phyloP scores from a whole-genome alignment of 2,113 vertebrate species.

The Macrotis lagotis region DNA sequence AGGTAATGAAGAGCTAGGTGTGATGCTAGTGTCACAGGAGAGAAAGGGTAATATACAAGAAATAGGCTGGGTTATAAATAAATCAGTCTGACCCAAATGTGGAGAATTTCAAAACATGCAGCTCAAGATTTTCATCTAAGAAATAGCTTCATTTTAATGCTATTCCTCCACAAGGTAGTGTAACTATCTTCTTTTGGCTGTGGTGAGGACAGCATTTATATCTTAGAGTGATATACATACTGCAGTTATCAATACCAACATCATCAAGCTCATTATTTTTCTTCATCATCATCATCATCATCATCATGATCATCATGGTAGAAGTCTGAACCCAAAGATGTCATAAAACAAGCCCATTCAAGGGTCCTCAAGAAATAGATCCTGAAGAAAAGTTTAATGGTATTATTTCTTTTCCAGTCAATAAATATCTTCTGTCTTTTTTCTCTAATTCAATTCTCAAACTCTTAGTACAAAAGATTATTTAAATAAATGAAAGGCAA shows the following conservation, averaged over 20 bases:
- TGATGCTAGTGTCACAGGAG: neutral
- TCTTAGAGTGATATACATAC: neutral
- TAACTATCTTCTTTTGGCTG: too few relatives aligned
- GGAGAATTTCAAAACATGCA: neutral
- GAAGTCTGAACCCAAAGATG: neutral
- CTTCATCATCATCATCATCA: neutral
- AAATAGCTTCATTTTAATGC: neutral
- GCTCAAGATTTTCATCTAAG: neutral
- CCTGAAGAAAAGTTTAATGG: accelerated
- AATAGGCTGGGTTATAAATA: neutral
- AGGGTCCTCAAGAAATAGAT: neutral
- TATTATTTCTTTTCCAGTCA: neutral
- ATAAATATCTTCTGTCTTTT: neutral
- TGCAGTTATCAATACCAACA: neutral
- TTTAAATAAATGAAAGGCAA: neutral
- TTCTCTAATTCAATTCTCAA: neutral
- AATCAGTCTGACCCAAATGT: neutral
- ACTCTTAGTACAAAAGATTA: neutral
- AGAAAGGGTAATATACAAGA: neutral
- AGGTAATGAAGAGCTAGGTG: neutral
- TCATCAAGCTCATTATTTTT: neutral
- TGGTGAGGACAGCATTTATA: neutral
- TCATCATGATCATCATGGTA: neutral
- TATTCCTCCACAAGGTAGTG: neutral
- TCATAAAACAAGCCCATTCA: neutral